Evolutionary conservation across 2,797 vertebrate genomes (phyloP), one percentile per base, ranked within the genome.

Genomic region (Sebastes hubbsi): DNA sequence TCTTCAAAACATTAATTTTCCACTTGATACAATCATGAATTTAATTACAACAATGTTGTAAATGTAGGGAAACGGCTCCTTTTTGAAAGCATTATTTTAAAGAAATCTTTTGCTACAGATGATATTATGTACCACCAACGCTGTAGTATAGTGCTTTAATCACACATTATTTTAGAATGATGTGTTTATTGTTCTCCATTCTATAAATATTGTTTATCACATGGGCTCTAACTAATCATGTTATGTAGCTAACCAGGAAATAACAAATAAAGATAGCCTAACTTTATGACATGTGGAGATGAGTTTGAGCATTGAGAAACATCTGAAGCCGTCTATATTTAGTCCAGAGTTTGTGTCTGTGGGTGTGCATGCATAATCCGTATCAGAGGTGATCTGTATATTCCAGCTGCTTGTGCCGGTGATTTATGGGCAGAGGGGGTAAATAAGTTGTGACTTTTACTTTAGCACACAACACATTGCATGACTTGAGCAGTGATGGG

Each of bases 301-400:
- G 49, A 13, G 36, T 64, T 38, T 32, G 7, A 77, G 42, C 20
- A 22, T 77, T 73, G 60, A 69, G 62, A 83, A 88, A 80, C 69
- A 75, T 64, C 65, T 83, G 52, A 78, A 56, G 38, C 14, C 49
- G 22, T 46, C 65, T 85, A 78, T 80, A 66, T 90, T 79, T 84
- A 87, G 74, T 80, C 25, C 16, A 49, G 38, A 52, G 25, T 83
- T 38, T 79, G 52, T 83, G 60, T 77, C 8, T 67, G 22, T 60
- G 34, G 8, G 56, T 75, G 32, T 74, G 67, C n/a, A 6, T 82
- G 72, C 60, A 56, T 63, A 72, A 67, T 76, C 34, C 32, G 62
- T 46, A 25, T 81, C 46, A 70, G 18, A 56, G 29, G 62, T 60
- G 58, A 80, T 61, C 29, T 60, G 14, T 78, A 25, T 60, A 58